Conservation (phyloP, 1,140 invertebrate species). For the Megalonaias nervosa region DNA sequence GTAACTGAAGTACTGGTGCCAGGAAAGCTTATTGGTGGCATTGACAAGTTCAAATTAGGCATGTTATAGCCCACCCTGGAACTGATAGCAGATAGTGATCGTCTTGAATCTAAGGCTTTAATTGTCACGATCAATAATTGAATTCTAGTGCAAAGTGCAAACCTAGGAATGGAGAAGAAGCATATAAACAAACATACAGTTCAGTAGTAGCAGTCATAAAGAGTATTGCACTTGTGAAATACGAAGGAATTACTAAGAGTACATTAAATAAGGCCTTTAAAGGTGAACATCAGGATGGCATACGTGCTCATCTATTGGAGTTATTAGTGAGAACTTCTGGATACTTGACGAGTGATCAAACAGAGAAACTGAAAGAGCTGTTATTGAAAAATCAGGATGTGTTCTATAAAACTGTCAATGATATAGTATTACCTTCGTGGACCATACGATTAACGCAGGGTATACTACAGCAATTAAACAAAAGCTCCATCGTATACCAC, state of each 20-base stretch:
- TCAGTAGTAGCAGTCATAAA: neutral
- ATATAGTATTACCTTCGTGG: no score
- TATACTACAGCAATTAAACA: constrained; percentile 17
- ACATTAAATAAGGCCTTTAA: neutral
- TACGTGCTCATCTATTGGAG: constrained; percentile 3
- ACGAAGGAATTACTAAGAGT: neutral
- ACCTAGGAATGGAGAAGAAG: neutral
- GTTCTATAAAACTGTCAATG: neutral
- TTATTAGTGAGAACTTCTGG: neutral
- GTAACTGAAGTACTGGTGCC: constrained; percentile 8
- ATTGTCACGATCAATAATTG: neutral
- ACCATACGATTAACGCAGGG: constrained; percentile 15
- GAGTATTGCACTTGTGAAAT: neutral
- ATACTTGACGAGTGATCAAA: neutral
- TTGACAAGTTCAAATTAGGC: neutral
- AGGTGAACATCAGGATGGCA: neutral
- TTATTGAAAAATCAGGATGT: neutral
- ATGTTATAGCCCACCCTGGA: neutral
- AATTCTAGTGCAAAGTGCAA: neutral
- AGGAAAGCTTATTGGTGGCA: neutral
- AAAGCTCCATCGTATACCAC: constrained; percentile 1
- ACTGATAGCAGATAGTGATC: constrained; percentile 2
- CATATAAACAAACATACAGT: neutral
- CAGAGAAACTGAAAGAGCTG: neutral
- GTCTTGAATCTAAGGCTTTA: neutral